Conservation (phyloP, 2,888 invertebrate species). For the Synanthedon vespiformis region DNA sequence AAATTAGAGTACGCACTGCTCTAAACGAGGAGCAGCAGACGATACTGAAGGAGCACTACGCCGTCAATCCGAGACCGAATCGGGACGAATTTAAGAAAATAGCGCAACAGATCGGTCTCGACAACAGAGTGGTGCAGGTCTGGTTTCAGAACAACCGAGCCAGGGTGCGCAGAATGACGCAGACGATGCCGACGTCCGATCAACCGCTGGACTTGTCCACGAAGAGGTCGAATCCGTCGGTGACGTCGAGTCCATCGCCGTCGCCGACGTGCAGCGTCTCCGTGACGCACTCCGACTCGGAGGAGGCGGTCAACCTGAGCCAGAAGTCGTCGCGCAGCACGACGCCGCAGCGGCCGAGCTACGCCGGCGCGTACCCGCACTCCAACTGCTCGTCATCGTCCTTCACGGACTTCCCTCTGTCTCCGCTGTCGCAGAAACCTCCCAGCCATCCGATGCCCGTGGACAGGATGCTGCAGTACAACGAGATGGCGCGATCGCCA, state of each 20-base stretch:
- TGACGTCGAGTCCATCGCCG: constrained; percentile 71
- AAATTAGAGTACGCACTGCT: constrained; percentile 92
- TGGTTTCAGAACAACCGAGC: constrained; percentile 98
- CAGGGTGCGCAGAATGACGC: constrained; percentile 80
- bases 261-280: constrained; percentile 75
- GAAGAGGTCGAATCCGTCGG: constrained; percentile 74
- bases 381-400: constrained; percentile 73
- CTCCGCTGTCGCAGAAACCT: constrained; percentile 47
- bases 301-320: constrained; percentile 84
- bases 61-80: constrained; percentile 91
- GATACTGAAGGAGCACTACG: constrained; percentile 89
- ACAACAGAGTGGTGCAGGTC: constrained; percentile 87
- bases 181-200: constrained; percentile 60
- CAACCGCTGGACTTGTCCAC: constrained; percentile 93
- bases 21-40: constrained; percentile 94
- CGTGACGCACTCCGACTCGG: constrained; percentile 73
- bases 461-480: constrained; percentile 72
- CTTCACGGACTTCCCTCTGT: constrained; percentile 56
- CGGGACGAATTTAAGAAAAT: constrained; percentile 93
- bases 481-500: constrained; percentile 72
- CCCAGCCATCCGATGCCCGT: constrained; percentile 71
- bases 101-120: constrained; percentile 81
- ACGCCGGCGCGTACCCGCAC: constrained; percentile 67
- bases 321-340: constrained; percentile 76
- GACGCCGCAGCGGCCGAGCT: constrained; percentile 65